These are phyloP conservation scores for Agrochola circellaris DNA, from an alignment of 2,888 invertebrate genomes.

Conservation along the genomic window DNA sequence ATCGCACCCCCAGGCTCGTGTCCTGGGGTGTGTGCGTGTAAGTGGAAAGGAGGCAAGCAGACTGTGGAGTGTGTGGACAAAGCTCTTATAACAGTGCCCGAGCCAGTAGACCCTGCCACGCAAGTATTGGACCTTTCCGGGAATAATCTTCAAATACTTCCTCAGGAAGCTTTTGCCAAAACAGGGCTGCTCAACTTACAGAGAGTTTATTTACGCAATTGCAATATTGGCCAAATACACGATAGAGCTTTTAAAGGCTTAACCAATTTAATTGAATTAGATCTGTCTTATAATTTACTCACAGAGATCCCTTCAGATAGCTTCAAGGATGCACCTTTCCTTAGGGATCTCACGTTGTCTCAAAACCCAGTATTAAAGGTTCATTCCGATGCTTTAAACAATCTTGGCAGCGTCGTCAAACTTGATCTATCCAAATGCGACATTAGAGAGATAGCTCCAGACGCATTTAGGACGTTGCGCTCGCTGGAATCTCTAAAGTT, in stretches of 20 bases:
- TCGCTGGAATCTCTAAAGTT: slow-evolving; percentile 94
- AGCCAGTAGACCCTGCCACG: slow-evolving; percentile 96
- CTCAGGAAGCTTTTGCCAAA: slow-evolving; percentile 95
- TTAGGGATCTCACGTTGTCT: slow-evolving; percentile 95
- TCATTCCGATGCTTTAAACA: slow-evolving; percentile 93
- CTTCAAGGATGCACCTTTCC: slow-evolving; percentile 94
- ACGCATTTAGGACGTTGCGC: slow-evolving; percentile 93
- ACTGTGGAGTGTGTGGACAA: slow-evolving; percentile 97
- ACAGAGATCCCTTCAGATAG: slow-evolving; percentile 95
- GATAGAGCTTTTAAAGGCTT: slow-evolving; percentile 95
- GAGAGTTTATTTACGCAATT: slow-evolving; percentile 95
- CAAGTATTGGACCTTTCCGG: slow-evolving; percentile 97
- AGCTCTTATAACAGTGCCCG: slow-evolving; percentile 95
- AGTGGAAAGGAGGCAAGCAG: slow-evolving; percentile 98
- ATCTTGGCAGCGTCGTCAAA: slow-evolving; percentile 94
- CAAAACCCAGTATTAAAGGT: slow-evolving; percentile 96
- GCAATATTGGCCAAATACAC: slow-evolving; percentile 96
- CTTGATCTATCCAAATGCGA: slow-evolving; percentile 96
- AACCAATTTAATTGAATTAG: slow-evolving; percentile 97
- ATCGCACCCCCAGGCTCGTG: slow-evolving; percentile 91
- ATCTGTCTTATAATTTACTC: slow-evolving; percentile 96
- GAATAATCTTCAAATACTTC: slow-evolving; percentile 96
- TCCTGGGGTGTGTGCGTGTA: slow-evolving; percentile 95
- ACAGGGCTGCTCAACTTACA: slow-evolving; percentile 96
- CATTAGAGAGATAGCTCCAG: slow-evolving; percentile 94